These are phyloP conservation scores for Malacosoma neustria DNA, from an alignment of 2,888 invertebrate genomes.

Conservation along the genomic window DNA sequence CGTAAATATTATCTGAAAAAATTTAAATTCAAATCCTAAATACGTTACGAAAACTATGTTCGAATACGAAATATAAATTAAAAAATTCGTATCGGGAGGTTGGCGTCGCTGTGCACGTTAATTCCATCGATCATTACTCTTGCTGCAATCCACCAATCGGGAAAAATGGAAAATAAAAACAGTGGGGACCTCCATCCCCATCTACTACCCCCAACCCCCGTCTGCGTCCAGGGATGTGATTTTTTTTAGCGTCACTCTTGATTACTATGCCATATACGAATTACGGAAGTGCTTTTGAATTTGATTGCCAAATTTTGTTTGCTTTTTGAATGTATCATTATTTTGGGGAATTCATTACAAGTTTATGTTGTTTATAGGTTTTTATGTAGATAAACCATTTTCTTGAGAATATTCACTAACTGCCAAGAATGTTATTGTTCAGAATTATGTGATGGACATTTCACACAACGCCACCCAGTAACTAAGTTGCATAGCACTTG, in stretches of 20 bases:
- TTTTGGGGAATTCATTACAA: too few relatives aligned
- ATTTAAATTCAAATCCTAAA: background rate
- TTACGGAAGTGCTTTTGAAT: slow-evolving; percentile 14
- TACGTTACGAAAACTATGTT: slow-evolving; percentile 8
- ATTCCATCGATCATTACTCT: slow-evolving; percentile 73
- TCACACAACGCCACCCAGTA: too few relatives aligned
- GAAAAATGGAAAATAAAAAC: slow-evolving; percentile 60
- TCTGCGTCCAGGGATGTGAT: slow-evolving; percentile 51
- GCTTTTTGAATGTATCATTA: background rate
- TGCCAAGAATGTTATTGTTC: too few relatives aligned
- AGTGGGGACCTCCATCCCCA: slow-evolving; percentile 51
- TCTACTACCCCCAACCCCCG: slow-evolving; percentile 21
- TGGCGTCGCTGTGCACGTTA: slow-evolving; percentile 58
- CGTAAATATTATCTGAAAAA: too few relatives aligned
- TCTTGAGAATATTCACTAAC: too few relatives aligned
- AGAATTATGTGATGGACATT: too few relatives aligned
- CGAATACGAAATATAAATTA: slow-evolving; percentile 36
- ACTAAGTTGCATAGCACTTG: too few relatives aligned
- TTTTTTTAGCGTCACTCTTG: slow-evolving; percentile 63
- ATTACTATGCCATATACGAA: slow-evolving; percentile 30
- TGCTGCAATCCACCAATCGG: slow-evolving; percentile 71
- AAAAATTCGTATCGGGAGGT: slow-evolving; percentile 28
- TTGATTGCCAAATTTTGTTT: background rate
- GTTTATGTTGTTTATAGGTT: too few relatives aligned
- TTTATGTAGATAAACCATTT: too few relatives aligned